phyloP scores from a whole-genome alignment of 1,140 invertebrate species.

The Drepana arcuata region DNA sequence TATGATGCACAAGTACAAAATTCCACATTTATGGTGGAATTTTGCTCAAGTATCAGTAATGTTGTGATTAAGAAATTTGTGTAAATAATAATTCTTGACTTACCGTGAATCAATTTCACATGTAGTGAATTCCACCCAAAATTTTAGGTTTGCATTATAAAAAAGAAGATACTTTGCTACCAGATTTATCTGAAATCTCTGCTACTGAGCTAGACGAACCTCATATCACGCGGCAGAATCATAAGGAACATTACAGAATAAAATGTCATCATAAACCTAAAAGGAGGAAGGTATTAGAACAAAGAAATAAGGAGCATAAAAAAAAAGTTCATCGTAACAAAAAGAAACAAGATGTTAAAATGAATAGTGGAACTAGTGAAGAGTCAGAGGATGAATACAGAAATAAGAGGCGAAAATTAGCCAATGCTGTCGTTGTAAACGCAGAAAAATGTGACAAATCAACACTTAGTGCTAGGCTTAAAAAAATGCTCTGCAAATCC shows the following conservation, averaged over 20 bases:
- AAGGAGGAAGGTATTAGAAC: constrained; percentile 13
- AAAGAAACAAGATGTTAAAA: constrained; percentile 25
- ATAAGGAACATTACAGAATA: constrained; percentile 19
- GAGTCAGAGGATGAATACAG: constrained; percentile 57
- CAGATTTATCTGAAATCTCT: constrained; percentile 39
- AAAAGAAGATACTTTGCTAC: constrained; percentile 17
- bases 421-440: constrained; percentile 44
- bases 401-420: constrained; percentile 53
- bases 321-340: constrained; percentile 31
- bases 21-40: too few species aligned
- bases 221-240: not conserved
- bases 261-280: constrained; percentile 30
- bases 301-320: constrained; percentile 30
- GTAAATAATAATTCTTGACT: too few species aligned
- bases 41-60: too few species aligned
- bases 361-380: constrained; percentile 46
- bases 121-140: too few species aligned
- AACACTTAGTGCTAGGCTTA: constrained; percentile 46
- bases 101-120: too few species aligned
- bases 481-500: constrained; percentile 39
- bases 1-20: too few species aligned
- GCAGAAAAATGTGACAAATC: constrained; percentile 41
- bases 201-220: constrained; percentile 30
- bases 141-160: constrained; percentile 42
- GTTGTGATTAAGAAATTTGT: too few species aligned